Conservation (phyloP, 2,113 vertebrate genomes). For the Uria aalge region DNA sequence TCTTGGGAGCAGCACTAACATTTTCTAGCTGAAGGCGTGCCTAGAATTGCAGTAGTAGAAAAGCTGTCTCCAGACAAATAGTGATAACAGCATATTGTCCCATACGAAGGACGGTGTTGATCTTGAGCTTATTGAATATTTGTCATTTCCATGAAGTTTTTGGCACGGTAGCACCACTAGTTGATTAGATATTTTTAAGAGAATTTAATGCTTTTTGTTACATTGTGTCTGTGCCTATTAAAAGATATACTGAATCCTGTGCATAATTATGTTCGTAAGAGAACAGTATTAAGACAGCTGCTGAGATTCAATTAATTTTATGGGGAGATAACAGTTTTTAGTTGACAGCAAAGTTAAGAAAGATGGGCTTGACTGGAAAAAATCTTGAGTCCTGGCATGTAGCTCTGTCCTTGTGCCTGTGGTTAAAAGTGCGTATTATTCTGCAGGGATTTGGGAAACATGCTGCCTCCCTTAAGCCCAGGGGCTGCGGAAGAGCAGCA, state of each 20-base stretch:
- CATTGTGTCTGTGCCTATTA: background rate
- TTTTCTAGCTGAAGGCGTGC: background rate
- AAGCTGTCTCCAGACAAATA: background rate
- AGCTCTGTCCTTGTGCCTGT: background rate
- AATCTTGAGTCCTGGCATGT: background rate
- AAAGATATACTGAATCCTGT: background rate
- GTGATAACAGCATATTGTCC: background rate
- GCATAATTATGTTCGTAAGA: background rate
- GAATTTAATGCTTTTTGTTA: background rate
- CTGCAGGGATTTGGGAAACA: background rate
- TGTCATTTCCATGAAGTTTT: background rate
- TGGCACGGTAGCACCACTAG: background rate
- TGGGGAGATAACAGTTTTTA: background rate
- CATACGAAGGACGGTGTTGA: fast-evolving
- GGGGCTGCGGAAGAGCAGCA: background rate
- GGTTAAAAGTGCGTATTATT: background rate
- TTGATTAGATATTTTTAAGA: background rate
- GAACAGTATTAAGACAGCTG: background rate
- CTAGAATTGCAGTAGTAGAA: background rate
- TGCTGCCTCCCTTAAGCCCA: background rate
- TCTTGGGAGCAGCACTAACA: background rate
- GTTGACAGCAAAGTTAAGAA: background rate
- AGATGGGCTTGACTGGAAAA: background rate
- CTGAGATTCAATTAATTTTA: constrained; percentile 7
- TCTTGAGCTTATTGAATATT: background rate